Evolutionary conservation across 2,113 vertebrate species (phyloP), one percentile per base, ranked within the genome.

Genomic region (Gnathonemus echidnorhynchus): DNA sequence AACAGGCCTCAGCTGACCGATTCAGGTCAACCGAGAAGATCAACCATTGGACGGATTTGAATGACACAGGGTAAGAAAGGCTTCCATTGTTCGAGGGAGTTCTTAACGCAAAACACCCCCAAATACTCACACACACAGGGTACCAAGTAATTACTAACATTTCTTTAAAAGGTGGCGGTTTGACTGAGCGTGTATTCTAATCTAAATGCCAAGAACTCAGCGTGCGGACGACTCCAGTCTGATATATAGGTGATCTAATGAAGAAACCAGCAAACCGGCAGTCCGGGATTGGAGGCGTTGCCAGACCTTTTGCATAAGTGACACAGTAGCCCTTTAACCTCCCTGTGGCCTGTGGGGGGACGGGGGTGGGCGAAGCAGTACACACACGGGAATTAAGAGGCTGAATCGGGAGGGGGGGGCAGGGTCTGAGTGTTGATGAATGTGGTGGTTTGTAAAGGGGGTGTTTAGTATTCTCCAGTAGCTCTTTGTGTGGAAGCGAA

Each of bases 381-480:
- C 27, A 74, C 42, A 87, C 42, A n/a, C 13, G 89, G 27, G 53
- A n/a, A 49, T 66, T 90, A 87, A n/a, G 8, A 39, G 35, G 89
- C 42, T 8, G 45, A 49, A 39, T 87, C 42, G 7, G 19, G 46
- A 27, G 17, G 17, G 31, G 49, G 49, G 48, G n/a, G 17, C 9
- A 31, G 53, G 53, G 53, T 56, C 21, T 48, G 85, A 48, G 31
- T 35, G 10, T 8, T 87, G 89, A 87, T 70, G 46, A 87, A 90
- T 87, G 58, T 19, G 21, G 46, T 48, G 56, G n/a, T 88, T 74
- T 86, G 86, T 87, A 50, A 70, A 53, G 86, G 58, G 48, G 66
- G 62, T 66, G 58, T 83, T 90, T 88, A 90, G 86, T 80, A 90
- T 90, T 90, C 86, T n/a, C 10, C 27, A 52, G 53, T 49, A 9